phyloP scores from a whole-genome alignment of 2,113 vertebrate species.

The Rhinopithecus roxellana region DNA sequence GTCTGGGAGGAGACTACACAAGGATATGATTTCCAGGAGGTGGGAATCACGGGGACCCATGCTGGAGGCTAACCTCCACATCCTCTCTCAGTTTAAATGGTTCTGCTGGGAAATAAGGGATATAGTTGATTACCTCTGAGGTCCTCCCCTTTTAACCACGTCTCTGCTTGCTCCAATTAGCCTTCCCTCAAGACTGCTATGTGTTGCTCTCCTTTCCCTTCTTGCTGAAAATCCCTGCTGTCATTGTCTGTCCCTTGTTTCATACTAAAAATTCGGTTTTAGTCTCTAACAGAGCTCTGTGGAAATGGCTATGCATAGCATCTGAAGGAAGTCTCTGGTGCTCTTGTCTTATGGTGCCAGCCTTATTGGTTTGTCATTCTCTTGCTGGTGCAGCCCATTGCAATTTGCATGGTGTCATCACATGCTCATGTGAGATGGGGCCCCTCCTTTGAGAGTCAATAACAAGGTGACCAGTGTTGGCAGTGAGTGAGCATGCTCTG shows the following conservation, averaged over 20 bases:
- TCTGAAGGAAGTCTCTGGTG: neutral
- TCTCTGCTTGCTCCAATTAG: neutral
- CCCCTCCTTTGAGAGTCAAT: neutral
- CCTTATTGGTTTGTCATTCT: neutral
- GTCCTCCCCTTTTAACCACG: neutral
- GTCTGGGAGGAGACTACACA: neutral
- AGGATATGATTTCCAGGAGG: neutral
- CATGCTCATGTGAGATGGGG: neutral
- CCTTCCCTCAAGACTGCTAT: neutral
- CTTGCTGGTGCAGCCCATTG: neutral
- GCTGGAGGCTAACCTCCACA: neutral
- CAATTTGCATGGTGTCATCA: neutral
- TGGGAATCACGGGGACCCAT: no score
- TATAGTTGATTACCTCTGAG: neutral
- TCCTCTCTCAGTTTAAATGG: neutral
- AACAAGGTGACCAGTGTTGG: neutral
- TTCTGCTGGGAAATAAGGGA: neutral
- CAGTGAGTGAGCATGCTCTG: neutral
- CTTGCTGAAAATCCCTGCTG: neutral
- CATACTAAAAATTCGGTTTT: neutral
- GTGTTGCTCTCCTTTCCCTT: neutral
- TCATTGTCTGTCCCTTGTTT: neutral
- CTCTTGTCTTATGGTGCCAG: neutral
- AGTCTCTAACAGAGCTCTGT: neutral
- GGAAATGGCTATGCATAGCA: neutral